phyloP scores from a whole-genome alignment of 1,140 invertebrate species.

The Hypsibius dujardini region DNA sequence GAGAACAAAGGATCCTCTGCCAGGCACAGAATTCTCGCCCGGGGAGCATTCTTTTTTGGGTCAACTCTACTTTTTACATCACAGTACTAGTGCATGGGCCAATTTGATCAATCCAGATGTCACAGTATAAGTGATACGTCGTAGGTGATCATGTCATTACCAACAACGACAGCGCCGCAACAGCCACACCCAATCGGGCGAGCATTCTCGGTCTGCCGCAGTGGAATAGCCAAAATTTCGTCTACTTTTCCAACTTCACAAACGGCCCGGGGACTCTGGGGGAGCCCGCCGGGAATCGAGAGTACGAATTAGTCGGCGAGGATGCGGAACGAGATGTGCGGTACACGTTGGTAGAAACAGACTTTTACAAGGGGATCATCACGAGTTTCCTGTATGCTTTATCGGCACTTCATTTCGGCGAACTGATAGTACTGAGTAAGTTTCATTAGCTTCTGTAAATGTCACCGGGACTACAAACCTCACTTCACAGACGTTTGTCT shows the following conservation, averaged over 20 bases:
- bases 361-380: not conserved
- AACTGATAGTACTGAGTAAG: conserved; percentile 6
- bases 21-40: no score
- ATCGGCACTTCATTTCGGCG: not conserved
- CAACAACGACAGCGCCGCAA: no score
- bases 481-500: not conserved
- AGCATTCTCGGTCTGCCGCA: not conserved
- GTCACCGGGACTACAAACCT: not conserved
- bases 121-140: no score
- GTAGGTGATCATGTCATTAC: no score
- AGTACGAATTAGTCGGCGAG: not conserved
- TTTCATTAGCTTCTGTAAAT: conserved; percentile 3
- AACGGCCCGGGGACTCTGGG: not conserved
- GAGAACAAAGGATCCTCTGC: no score
- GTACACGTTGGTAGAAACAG: not conserved
- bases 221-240: not conserved
- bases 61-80: no score
- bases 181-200: no score
- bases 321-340: not conserved
- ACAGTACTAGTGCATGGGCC: no score
- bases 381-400: not conserved
- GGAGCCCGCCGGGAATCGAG: not conserved
- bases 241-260: not conserved
- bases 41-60: no score
- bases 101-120: no score